These are phyloP conservation scores for Platyscapa corneri DNA, from an alignment of 1,140 invertebrate species.

Conservation along the genomic window DNA sequence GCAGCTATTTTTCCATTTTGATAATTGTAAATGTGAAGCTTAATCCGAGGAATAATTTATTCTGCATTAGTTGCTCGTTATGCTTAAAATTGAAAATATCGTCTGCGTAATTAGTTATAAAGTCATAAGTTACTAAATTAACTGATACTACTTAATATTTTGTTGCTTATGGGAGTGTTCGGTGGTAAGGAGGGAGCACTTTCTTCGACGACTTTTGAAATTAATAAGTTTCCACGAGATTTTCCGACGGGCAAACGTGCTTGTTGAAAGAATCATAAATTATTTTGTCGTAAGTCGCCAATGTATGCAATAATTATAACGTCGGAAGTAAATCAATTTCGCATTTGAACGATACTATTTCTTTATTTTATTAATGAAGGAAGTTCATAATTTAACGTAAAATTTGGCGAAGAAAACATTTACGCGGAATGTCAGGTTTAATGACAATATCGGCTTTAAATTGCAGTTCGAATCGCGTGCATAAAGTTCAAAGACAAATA, in stretches of 20 bases:
- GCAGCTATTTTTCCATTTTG: too few species aligned
- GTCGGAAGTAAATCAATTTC: background rate
- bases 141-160: too few species aligned
- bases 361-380: background rate
- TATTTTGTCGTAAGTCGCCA: background rate
- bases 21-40: background rate
- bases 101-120: too few species aligned
- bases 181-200: background rate
- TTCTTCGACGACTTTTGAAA: background rate
- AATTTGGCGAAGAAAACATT: background rate
- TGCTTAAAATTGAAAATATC: background rate
- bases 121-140: too few species aligned
- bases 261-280: background rate
- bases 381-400: background rate
- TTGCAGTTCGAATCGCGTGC: background rate
- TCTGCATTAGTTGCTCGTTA: background rate
- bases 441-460: background rate
- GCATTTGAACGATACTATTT: background rate
- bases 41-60: background rate
- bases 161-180: too few species aligned
- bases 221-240: background rate
- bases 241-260: background rate
- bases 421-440: background rate
- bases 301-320: background rate
- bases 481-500: constrained; percentile 1